Evolutionary conservation across 2,888 invertebrate genomes (phyloP), one percentile per base, ranked within the genome.

Genomic region (Harpagoxenus sublaevis): DNA sequence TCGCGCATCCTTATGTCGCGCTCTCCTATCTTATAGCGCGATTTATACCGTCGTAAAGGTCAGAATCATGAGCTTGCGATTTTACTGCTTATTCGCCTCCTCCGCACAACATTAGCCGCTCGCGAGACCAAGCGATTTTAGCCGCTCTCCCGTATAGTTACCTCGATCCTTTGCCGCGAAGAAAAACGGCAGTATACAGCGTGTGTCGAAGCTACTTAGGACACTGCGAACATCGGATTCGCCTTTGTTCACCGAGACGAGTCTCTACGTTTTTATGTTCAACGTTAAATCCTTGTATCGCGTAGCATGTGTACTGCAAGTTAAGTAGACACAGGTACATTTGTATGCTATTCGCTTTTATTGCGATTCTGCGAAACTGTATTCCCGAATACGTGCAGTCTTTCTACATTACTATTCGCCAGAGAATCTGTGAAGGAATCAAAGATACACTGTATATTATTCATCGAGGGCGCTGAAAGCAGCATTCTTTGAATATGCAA

Each of bases 61-160:
- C 77, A 78, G 77, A 78, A 66, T 78, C 77, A 78, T 78, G 68
- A 78, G 68, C 68, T 78, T 78, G 77, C 68, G 68, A 55, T 68
- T 78, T 78, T 65, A 53, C 39, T 65, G 39, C 39, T 75, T 65
- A 65, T 39, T 39, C 77, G 39, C 53, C 66, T 39, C 51, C 65
- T 55, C 42, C 63, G 74, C n/a, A 18, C 60, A 31, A 42, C 60
- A 60, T 73, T 73, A 57, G 73, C 51, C 51, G 23, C 23, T 35
- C 35, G 51, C 75, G 65, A 65, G 51, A 51, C 51, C 51, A 28
- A 65, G 39, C 51, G 75, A 65, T 65, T 65, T 77, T 18, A 65
- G 51, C 75, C 48, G 48, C 31, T 63, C 63, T 63, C 23, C n/a
- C 35, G 74, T 18, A 39, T 18, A 39, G n/a, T 75, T 53, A 31